These are phyloP conservation scores for Pandemis cinnamomeana DNA, from an alignment of 2,888 invertebrate genomes.

Conservation along the genomic window DNA sequence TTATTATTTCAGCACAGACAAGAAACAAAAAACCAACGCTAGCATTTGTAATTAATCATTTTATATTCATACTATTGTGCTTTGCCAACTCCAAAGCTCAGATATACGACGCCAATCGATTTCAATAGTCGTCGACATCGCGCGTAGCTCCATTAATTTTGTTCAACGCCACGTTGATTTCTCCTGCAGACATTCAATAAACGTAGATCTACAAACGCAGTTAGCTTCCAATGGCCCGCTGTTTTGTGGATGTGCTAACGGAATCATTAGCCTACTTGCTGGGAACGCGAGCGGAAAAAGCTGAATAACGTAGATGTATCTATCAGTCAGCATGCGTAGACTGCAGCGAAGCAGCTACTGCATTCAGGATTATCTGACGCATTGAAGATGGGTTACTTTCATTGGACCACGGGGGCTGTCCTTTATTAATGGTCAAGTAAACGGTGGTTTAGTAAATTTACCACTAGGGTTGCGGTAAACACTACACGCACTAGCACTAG, in stretches of 20 bases:
- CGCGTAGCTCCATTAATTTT: constrained; percentile 34
- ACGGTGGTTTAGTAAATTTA: no score
- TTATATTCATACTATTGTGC: neutral
- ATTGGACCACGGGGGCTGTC: neutral
- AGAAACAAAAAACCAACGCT: neutral
- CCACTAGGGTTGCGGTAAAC: no score
- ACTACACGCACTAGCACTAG: no score
- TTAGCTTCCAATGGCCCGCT: constrained; percentile 72
- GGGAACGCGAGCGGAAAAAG: constrained; percentile 75
- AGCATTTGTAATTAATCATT: neutral
- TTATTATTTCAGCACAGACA: neutral
- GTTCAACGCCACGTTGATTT: constrained; percentile 52
- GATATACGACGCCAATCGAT: constrained; percentile 3
- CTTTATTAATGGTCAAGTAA: neutral
- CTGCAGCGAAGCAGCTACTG: constrained; percentile 23
- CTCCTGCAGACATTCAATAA: constrained; percentile 48
- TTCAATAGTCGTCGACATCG: neutral
- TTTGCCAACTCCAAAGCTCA: neutral
- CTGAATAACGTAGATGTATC: constrained; percentile 70
- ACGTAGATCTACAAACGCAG: constrained; percentile 61
- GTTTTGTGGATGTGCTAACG: constrained; percentile 81
- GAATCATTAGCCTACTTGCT: constrained; percentile 80
- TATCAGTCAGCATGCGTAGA: constrained; percentile 51
- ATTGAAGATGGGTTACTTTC: neutral
- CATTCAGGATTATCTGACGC: neutral